Percentiles rank a stretch among this genome's conserved stretches.
These are phyloP conservation scores for Galeopterus variegatus DNA, from an alignment of 2,113 vertebrate genomes.

Conservation along the genomic window DNA sequence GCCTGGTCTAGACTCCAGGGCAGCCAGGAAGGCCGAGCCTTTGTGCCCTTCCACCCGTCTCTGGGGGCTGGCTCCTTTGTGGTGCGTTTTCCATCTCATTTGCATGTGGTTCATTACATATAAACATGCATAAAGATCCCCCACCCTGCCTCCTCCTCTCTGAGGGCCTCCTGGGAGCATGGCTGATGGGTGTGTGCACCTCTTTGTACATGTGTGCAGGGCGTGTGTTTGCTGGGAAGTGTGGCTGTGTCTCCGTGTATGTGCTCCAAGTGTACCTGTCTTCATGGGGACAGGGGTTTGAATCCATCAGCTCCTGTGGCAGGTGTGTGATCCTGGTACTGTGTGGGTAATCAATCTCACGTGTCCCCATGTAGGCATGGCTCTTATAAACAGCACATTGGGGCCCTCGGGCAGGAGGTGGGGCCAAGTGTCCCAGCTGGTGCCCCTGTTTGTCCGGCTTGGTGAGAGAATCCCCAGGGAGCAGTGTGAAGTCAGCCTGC, in stretches of 20 bases:
- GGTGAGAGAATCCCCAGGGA: neutral
- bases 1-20: conserved; percentile 44
- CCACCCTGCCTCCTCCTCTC: conserved; percentile 58
- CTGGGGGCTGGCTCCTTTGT: conserved; percentile 74
- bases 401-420: neutral
- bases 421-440: conserved; percentile 23
- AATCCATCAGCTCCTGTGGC: neutral
- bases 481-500: neutral
- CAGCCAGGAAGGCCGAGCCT: conserved; percentile 44
- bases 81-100: conserved; percentile 68
- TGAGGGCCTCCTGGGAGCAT: conserved; percentile 52
- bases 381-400: neutral
- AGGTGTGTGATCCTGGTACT: neutral
- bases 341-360: neutral
- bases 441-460: neutral
- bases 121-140: conserved; percentile 81
- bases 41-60: conserved; percentile 73
- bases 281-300: neutral
- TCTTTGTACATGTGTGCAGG: neutral
- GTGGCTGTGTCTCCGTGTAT: neutral
- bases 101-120: conserved; percentile 84
- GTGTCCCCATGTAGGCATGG: neutral
- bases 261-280: neutral
- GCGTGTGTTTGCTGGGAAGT: neutral
- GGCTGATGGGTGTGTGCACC: conserved; percentile 56